Base-by-base conservation (phyloP, 2,888 invertebrate species). In the Thysanoteuthis rhombus region DNA sequence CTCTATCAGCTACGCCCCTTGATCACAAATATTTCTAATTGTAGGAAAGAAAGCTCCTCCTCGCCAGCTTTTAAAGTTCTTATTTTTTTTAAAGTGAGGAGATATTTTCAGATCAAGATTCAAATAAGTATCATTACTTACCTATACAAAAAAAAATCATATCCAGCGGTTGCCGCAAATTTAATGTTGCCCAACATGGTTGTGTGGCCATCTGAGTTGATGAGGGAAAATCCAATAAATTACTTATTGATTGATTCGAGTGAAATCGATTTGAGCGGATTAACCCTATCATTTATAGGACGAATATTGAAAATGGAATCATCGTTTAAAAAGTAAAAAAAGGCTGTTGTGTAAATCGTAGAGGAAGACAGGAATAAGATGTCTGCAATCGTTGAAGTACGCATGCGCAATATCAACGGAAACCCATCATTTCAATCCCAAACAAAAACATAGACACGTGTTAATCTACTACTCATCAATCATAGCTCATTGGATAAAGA, bases 381-480 rank as follows among this genome's bases (percentile, higher is more conserved):
- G 75, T 75, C 75, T 75, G n/a, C 75, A 75, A 75, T 75, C 25
- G 47, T 58, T 75, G 8, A 75, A 75, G n/a, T 75, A n/a, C 75
- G 75, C 75, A 75, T 75, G 75, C 75, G 32, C 75, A 8, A n/a
- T 75, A n/a, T n/a, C 10, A 75, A 10, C 75, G 75, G 75, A 75
- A 75, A 75, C 6, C 5, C 6, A 32, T 75, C 75, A 32, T n/a
- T 75, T 75, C n/a, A 32, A 75, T 75, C 10, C 75, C 12, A 12
- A 75, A 75, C 75, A 75, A 75, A n/a, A 75, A 75, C 75, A 75
- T 75, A 75, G 75, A 75, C 75, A 75, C 75, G 75, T 75, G 75
- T 22, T 58, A 25, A 25, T 58, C 25, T 58, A 58, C 52, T 19
- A 10, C 42, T 8, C 10, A 10, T 5, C 5, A 10, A 10, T 5